Base-by-base conservation (phyloP, 92 coral and sea anemone species). In the Chrysogorgia sp. region DNA sequence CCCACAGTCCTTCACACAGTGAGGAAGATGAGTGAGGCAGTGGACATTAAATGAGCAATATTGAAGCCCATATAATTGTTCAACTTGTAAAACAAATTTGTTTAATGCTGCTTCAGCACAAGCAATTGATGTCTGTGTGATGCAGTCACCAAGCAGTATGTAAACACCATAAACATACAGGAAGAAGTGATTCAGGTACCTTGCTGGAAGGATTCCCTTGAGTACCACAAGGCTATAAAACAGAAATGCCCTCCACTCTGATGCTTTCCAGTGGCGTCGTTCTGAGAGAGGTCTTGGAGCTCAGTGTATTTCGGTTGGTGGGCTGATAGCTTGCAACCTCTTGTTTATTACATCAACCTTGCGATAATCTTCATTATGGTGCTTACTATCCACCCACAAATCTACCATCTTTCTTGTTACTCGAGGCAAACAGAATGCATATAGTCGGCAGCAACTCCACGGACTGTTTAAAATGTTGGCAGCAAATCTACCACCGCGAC, bases 361-460 rank as follows among this genome's bases (percentile, higher is more conserved):
- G 17, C 35, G 26, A 20, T 1, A 40, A 13, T 2, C 10, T 33
- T 67, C 9, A 1, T 37, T 13, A 30, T 67, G 0, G 0, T 67
- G 26, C 43, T 43, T 67, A 9, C 31, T 37, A 24, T 67, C 57
- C 31, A 40, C 14, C 75, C 75, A 67, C 57, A 67, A 22, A 29
- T 10, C 31, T 4, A 40, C 56, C 31, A 67, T 14, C 57, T 67
- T 43, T 15, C 75, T 43, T 6, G 25, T 67, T 23, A 67, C 57
- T 19, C 75, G 6, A 67, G 55, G 56, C 57, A 67, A 20, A 67
- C 57, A 41, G 53, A 37, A 24, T 67, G 75, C 75, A 67, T 67
- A 56, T 4, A 67, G 35, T 67, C 75, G 15, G 41, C 75, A n/a
- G 57, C 75, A 19, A 67, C 58, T 21, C 75, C 75, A 33, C 57